Percentiles rank a stretch among this genome's conserved stretches.
phyloP scores from a whole-genome alignment of 2,113 vertebrate species.

The Daboia siamensis region DNA sequence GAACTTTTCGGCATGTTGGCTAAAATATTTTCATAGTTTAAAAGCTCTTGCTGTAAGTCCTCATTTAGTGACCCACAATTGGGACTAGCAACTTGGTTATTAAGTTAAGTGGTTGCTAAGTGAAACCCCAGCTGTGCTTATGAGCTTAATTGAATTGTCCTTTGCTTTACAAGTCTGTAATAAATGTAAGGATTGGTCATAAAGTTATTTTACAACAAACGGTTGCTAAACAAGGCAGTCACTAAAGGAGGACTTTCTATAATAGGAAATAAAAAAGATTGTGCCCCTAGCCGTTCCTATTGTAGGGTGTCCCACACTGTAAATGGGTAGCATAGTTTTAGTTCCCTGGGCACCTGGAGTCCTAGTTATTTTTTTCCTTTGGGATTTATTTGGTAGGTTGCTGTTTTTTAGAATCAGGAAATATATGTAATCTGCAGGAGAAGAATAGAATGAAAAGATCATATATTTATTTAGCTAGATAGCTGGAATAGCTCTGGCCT shows the following conservation, averaged over 20 bases:
- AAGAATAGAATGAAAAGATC: background rate
- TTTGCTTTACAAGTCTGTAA: background rate
- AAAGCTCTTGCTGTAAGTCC: background rate
- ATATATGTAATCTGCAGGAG: background rate
- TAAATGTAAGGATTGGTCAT: background rate
- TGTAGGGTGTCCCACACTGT: background rate
- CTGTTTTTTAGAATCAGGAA: background rate
- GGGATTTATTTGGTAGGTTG: background rate
- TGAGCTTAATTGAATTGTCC: background rate
- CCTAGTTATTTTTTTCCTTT: background rate
- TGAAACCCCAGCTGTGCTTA: background rate
- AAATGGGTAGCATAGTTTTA: background rate
- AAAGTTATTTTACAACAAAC: background rate
- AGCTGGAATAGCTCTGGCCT: background rate
- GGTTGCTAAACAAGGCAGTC: background rate
- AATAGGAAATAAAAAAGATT: background rate
- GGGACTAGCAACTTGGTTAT: background rate
- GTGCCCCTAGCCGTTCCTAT: background rate
- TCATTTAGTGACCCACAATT: background rate
- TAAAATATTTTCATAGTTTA: slow-evolving; percentile 10
- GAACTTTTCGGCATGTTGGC: slow-evolving; percentile 18
- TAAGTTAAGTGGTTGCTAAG: background rate
- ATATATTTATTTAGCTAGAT: background rate
- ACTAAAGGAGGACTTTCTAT: background rate
- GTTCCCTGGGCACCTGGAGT: background rate